These are phyloP conservation scores for Perodicticus potto DNA, from an alignment of 2,797 vertebrate species.

Conservation along the genomic window DNA sequence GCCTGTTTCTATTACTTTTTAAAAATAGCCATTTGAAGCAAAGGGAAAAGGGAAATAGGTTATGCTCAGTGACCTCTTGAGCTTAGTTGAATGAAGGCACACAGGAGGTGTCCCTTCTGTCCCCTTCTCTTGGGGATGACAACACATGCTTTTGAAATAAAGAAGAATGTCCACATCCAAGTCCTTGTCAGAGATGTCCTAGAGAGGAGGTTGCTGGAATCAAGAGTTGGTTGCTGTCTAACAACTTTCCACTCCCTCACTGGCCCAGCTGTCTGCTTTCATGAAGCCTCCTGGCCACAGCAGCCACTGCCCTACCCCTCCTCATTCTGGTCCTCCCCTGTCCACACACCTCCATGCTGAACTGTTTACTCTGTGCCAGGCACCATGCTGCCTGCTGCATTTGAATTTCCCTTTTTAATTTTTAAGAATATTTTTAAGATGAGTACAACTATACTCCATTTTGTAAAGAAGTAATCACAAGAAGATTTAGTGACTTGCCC, in stretches of 20 bases:
- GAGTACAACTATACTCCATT: not conserved
- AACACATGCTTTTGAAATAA: slow-evolving; percentile 61
- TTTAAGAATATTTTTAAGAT: not conserved
- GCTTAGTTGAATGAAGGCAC: slow-evolving; percentile 24
- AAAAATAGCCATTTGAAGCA: slow-evolving; percentile 78
- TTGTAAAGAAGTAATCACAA: not conserved
- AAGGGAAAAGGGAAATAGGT: slow-evolving; percentile 54
- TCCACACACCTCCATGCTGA: not conserved
- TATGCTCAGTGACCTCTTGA: slow-evolving; percentile 30
- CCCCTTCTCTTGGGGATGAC: slow-evolving; percentile 52
- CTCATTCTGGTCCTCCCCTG: not conserved
- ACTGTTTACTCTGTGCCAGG: not conserved
- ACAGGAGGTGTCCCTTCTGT: slow-evolving; percentile 38
- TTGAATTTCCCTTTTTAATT: not conserved
- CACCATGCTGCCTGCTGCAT: not conserved
- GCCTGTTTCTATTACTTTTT: slow-evolving; percentile 65
- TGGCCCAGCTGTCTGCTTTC: not conserved
- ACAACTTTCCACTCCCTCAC: not conserved
- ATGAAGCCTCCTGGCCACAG: not conserved
- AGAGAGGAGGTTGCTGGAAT: not conserved
- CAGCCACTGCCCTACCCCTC: not conserved
- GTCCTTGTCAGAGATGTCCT: not conserved
- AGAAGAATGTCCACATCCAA: slow-evolving; percentile 4
- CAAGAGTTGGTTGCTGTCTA: not conserved
- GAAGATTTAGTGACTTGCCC: not conserved